Evolutionary conservation across 2,888 invertebrate species (phyloP).

Genomic region (Apocheima hispidaria): DNA sequence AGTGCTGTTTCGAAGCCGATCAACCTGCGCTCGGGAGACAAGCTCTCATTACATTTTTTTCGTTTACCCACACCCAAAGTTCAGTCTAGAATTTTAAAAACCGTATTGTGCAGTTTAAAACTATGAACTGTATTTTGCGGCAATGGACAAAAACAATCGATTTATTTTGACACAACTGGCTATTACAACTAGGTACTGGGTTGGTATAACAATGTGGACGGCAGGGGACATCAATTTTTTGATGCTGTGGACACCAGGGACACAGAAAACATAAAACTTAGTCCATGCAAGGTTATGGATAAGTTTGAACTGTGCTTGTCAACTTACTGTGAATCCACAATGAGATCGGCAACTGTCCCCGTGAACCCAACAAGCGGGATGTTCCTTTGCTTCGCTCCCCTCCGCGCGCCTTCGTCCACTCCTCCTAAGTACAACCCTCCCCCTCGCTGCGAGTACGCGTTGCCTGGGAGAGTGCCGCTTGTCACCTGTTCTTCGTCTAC

Average conservation of each 20-base stretch:
- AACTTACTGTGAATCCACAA: conserved; percentile 92
- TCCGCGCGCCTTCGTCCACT: conserved; percentile 83
- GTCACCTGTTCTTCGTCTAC: conserved; percentile 90
- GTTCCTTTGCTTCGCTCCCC: conserved; percentile 85
- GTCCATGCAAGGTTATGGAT: neutral
- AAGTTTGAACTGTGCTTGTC: conserved; percentile 8
- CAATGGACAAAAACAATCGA: no score
- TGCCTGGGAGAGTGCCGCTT: conserved; percentile 81
- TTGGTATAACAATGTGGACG: no score
- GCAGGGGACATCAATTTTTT: no score
- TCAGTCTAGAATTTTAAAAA: neutral
- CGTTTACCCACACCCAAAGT: no score
- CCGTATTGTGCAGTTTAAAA: neutral
- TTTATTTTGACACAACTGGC: no score
- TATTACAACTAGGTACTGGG: no score
- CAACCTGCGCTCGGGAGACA: conserved; percentile 52
- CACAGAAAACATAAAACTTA: no score
- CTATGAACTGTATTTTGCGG: no score
- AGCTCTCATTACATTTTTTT: neutral
- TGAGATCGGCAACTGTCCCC: conserved; percentile 94
- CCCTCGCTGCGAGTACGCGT: conserved; percentile 71
- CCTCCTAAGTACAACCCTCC: conserved; percentile 93
- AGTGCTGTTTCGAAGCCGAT: conserved; percentile 66
- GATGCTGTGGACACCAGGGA: no score
- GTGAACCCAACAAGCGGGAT: conserved; percentile 84